Evolutionary conservation across 2,888 invertebrate species (phyloP).

Genomic region (Dyspetes luteomarginatus): DNA sequence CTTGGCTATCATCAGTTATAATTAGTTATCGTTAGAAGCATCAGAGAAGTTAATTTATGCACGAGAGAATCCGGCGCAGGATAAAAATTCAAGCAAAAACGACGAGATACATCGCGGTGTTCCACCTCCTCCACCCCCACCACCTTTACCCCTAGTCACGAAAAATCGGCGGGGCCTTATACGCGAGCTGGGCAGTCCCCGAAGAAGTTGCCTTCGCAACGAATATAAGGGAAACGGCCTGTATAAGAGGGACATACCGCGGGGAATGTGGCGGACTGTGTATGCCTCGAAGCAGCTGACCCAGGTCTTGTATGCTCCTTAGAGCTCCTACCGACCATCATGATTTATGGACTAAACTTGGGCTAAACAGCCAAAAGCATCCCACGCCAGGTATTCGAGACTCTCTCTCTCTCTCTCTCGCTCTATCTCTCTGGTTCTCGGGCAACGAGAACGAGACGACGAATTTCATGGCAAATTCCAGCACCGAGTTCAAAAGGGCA

Average conservation of each 20-base stretch:
- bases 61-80: conserved; percentile 15
- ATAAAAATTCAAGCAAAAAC: conserved; percentile 1
- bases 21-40: conserved; percentile 55
- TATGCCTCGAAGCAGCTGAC: conserved; percentile 74
- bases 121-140: too few relatives aligned
- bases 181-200: conserved; percentile 3
- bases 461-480: conserved; percentile 43
- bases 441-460: conserved; percentile 23
- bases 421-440: conserved; percentile 65
- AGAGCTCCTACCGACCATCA: conserved; percentile 69
- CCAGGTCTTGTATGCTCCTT: conserved; percentile 58
- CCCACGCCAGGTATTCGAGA: conserved; percentile 77
- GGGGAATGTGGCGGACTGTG: conserved; percentile 69
- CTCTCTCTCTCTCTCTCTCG: conserved; percentile 68
- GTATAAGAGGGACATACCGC: conserved; percentile 61
- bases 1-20: conserved; percentile 53
- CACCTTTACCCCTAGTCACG: not conserved
- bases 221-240: conserved; percentile 62
- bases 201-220: conserved; percentile 51
- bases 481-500: conserved; percentile 25
- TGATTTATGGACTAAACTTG: conserved; percentile 78
- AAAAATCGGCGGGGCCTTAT: conserved; percentile 15
- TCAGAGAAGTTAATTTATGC: conserved; percentile 48
- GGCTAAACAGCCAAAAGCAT: conserved; percentile 75
- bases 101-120: not conserved